Evolutionary conservation across 1,140 invertebrate species (phyloP).

Genomic region (Andrena cerasifolii): DNA sequence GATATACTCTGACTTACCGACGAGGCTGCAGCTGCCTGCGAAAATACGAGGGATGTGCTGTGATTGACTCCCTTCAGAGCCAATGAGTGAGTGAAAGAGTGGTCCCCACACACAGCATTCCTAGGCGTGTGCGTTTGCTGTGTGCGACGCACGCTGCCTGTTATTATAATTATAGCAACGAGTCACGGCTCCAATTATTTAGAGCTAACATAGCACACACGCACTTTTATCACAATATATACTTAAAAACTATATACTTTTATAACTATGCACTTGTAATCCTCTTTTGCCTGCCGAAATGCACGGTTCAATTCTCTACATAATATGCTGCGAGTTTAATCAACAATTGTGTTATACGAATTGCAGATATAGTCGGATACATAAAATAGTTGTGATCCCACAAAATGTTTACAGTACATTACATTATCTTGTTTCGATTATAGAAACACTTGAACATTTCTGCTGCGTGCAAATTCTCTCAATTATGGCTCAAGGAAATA

Average conservation of each 20-base stretch:
- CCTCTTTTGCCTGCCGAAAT: conserved; percentile 61
- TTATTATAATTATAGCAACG: conserved; percentile 80
- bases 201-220: conserved; percentile 76
- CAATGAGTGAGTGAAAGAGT: conserved; percentile 78
- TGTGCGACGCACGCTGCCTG: conserved; percentile 79
- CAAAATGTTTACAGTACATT: conserved; percentile 17
- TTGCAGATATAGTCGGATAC: conserved; percentile 27
- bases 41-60: conserved; percentile 78
- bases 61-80: conserved; percentile 79
- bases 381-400: conserved; percentile 11
- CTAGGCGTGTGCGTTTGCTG: conserved; percentile 79
- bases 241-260: conserved; percentile 69
- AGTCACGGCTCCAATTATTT: conserved; percentile 78
- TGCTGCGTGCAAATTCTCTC: background rate
- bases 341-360: conserved; percentile 23
- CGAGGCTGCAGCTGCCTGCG: conserved; percentile 76
- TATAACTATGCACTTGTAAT: conserved; percentile 53
- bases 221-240: conserved; percentile 68
- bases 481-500: conserved; percentile 13
- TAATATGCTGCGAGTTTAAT: conserved; percentile 45
- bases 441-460: background rate
- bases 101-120: conserved; percentile 77
- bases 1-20: conserved; percentile 79
- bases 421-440: conserved; percentile 6
- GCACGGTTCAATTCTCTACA: conserved; percentile 46